Evolutionary conservation across 1,140 invertebrate genomes (phyloP), one percentile per base, ranked within the genome.

Genomic region (Sitobion miscanthi): DNA sequence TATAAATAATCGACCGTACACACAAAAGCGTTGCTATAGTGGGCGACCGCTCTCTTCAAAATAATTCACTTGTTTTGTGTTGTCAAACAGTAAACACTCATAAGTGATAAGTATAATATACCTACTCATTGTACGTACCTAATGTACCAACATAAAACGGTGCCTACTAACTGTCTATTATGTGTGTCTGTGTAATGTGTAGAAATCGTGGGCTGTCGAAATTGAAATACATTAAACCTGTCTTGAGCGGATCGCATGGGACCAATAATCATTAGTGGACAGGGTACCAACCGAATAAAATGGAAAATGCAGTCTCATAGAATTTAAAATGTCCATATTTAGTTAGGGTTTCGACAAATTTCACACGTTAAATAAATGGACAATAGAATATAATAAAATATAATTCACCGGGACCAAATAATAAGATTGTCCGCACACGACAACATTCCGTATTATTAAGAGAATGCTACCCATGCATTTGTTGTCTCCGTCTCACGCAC

Each of bases 101-200:
- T 69, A 69, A 69, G 30, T 69, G 62, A 69, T 69, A 69, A n/a
- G 62, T 69, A n/a, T 69, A 69, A 69, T 69, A 69, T 69, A 69
- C 62, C 30, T 14, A 69, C 62, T 69, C 30, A 69, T 69, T 69
- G 62, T 69, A 69, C 62, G 30, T 14, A 69, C 30, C 62, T 69
- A 69, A 69, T 69, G 62, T n/a, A 69, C 62, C 62, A n/a, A 69
- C 17, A n/a, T 69, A 17, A 69, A 69, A 69, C 6, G 30, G 62
- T 69, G 62, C 30, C 62, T n/a, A n/a, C 62, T n/a, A n/a, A n/a
- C n/a, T 69, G 62, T 14, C 62, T 14, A 9, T 69, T n/a, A 69
- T 69, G 62, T n/a, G 62, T n/a, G 30, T 17, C 62, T 69, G 62
- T n/a, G 30, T 17, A 14, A n/a, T 69, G 62, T 69, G 62, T 62